These are phyloP conservation scores for Percopsis omiscomaycus DNA, from an alignment of 2,797 vertebrate genomes.

Conservation along the genomic window DNA sequence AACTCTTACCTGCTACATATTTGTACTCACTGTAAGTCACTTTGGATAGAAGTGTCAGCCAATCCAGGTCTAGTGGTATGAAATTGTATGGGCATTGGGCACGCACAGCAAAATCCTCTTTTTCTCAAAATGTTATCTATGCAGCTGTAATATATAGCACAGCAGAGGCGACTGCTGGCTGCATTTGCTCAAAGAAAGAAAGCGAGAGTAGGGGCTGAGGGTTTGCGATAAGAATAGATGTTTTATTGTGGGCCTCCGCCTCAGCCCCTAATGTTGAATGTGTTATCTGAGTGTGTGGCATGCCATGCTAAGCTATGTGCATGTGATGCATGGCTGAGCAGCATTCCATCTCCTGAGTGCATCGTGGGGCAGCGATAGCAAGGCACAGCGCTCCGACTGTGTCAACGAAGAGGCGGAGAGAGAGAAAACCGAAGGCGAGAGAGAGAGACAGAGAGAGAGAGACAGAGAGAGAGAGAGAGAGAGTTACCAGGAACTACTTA, in stretches of 20 bases:
- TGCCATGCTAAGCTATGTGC: slow-evolving; percentile 71
- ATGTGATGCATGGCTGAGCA: slow-evolving; percentile 72
- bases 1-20: no score
- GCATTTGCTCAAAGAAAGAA: slow-evolving; percentile 37
- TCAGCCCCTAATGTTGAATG: slow-evolving; percentile 71
- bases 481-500: slow-evolving; percentile 57
- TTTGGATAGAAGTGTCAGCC: background rate
- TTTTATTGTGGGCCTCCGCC: slow-evolving; percentile 75
- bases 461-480: slow-evolving; percentile 33
- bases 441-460: slow-evolving; percentile 37
- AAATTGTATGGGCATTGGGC: no score
- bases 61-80: no score
- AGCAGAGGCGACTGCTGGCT: slow-evolving; percentile 1
- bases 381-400: slow-evolving; percentile 55
- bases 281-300: slow-evolving; percentile 74
- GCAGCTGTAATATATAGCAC: no score
- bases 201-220: slow-evolving; percentile 41
- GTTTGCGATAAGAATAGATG: slow-evolving; percentile 72
- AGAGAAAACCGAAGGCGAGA: background rate
- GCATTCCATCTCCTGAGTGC: slow-evolving; percentile 70
- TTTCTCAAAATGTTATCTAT: no score
- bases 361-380: slow-evolving; percentile 68
- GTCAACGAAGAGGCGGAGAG: slow-evolving; percentile 30
- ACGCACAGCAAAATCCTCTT: no score
- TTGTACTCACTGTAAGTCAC: background rate